Percentiles rank a stretch among this genome's conserved stretches.
Conservation (phyloP, 2,113 vertebrate genomes). For the Perccottus glenii region DNA sequence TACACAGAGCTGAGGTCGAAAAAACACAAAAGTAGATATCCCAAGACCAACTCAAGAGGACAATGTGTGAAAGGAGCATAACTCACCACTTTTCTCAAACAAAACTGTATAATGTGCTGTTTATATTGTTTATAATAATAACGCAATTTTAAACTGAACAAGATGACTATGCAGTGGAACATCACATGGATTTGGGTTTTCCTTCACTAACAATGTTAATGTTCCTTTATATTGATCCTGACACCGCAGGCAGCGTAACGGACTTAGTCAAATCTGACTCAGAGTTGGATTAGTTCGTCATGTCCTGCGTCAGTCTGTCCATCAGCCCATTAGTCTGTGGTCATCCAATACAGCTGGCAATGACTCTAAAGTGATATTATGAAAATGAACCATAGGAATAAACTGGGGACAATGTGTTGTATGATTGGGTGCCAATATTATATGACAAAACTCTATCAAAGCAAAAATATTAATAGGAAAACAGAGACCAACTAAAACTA, state of each 20-base stretch:
- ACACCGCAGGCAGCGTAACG: conserved; percentile 51
- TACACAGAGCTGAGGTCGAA: conserved; percentile 36
- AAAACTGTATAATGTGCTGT: conserved; percentile 5
- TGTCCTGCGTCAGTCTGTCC: conserved; percentile 26
- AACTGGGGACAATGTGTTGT: conserved; percentile 33
- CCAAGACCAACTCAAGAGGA: conserved; percentile 27
- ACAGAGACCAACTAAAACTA: neutral
- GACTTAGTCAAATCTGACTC: conserved; percentile 51
- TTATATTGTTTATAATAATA: conserved; percentile 23
- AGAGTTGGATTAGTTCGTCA: conserved; percentile 38
- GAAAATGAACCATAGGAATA: conserved; percentile 36
- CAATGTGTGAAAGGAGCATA: conserved; percentile 5
- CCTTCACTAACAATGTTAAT: conserved; percentile 51
- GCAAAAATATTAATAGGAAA: too few relatives aligned
- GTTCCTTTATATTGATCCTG: conserved; percentile 62
- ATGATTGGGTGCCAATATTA: conserved; percentile 21
- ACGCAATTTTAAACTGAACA: conserved; percentile 48
- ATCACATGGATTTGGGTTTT: conserved; percentile 37
- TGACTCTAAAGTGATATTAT: conserved; percentile 51
- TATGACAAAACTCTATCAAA: neutral
- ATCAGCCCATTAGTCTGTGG: conserved; percentile 11
- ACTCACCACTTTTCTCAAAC: conserved; percentile 19
- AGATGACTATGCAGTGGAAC: conserved; percentile 52
- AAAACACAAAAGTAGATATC: conserved; percentile 14
- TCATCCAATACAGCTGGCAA: conserved; percentile 41